Base-by-base conservation (phyloP, 2,797 vertebrate genomes). In the Crax fasciolata region DNA sequence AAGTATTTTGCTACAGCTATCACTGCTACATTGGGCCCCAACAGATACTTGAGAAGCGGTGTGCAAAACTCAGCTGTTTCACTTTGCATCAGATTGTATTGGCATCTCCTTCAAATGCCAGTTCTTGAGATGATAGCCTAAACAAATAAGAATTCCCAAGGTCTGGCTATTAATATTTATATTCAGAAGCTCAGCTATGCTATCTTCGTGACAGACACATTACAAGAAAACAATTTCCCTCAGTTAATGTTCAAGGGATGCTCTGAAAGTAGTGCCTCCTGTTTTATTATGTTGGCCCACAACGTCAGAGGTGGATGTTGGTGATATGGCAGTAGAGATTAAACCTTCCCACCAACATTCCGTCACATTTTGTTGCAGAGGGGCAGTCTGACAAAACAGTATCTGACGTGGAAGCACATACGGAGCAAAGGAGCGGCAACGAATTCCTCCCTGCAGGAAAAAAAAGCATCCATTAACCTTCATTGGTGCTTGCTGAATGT, bases 11-110 rank as follows among this genome's bases (percentile, higher is more conserved):
- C 32, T 77, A 11, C 13, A 79, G 23, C 28, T 82, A 62, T 72
- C 19, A 32, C 41, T 89, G 38, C 32, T 86, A 71, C 41, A 27
- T n/a, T 52, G 52, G 25, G 38, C 41, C 57, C 38, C n/a, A 30
- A 48, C 19, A 38, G 35, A 51, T 44, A 61, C 41, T 59, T 51
- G 59, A 65, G 48, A 61, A 71, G 38, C 2, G 7, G 32, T 24
- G 35, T 55, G 74, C 66, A 82, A 90, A 94, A 79, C 39, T 82
- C 51, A 77, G 67, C 20, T 79, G 21, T 83, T 89, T 84, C 61
- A 30, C 23, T 66, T 88, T 43, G 21, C n/a, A 32, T 76, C 63
- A 49, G 55, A 35, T 41, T 80, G 38, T 58, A 48, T 7, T 41
- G 74, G 19, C 51, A 35, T 66, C 54, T 67, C 38, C 71, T 90